Conservation (phyloP, 2,797 vertebrate genomes). For the Acanthurus leucopareius region DNA sequence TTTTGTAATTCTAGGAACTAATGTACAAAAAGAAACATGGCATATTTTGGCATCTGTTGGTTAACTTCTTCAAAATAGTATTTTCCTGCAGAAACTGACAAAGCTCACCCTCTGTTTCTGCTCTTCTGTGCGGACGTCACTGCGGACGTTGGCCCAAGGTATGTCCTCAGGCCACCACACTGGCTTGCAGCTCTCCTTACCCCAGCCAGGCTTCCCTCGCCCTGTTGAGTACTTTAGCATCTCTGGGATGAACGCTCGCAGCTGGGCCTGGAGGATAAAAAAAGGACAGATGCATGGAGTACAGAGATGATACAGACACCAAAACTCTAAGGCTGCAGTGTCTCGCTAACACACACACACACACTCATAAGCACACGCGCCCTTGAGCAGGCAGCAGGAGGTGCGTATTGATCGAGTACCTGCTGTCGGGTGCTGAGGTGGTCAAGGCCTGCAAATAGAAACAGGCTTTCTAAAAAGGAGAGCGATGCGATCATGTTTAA, state of each 20-base stretch:
- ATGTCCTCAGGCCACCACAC: slow-evolving; percentile 99
- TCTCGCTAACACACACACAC: slow-evolving; percentile 20
- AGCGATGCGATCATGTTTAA: slow-evolving; percentile 62
- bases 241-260: slow-evolving; percentile 98
- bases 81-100: background rate
- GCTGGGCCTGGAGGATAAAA: slow-evolving; percentile 89
- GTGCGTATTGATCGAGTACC: slow-evolving; percentile 70
- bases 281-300: background rate
- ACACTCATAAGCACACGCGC: slow-evolving; percentile 24
- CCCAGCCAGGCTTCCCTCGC: slow-evolving; percentile 98
- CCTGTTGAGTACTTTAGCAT: slow-evolving; percentile 99
- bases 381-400: slow-evolving; percentile 68
- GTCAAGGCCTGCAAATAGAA: slow-evolving; percentile 74
- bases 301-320: slow-evolving; percentile 3
- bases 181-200: slow-evolving; percentile 98
- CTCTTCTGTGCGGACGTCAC: slow-evolving; percentile 97
- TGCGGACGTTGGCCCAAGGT: slow-evolving; percentile 98
- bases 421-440: slow-evolving; percentile 62
- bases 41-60: background rate
- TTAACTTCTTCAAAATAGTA: background rate
- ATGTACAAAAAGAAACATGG: background rate
- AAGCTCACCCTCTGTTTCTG: slow-evolving; percentile 94
- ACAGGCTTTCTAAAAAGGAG: slow-evolving; percentile 69
- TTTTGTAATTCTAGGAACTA: background rate
- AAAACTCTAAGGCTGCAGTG: slow-evolving; percentile 34